These are phyloP conservation scores for Beris chalybata DNA, from an alignment of 2,888 invertebrate genomes.

Conservation along the genomic window DNA sequence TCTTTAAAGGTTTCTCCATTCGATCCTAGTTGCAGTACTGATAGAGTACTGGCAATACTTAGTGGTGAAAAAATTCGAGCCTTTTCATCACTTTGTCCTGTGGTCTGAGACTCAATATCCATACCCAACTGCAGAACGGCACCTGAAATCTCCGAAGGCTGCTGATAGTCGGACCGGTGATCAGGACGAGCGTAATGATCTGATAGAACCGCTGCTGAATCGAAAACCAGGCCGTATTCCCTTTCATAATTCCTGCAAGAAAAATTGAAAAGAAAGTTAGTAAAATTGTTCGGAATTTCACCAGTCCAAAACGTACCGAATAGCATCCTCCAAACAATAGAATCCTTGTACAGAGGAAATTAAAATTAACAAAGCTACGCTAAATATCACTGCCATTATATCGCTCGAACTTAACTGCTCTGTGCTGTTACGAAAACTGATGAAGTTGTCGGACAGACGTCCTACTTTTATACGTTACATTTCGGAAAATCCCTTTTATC, in stretches of 20 bases:
- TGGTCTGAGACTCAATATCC: neutral
- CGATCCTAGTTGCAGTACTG: conserved; percentile 72
- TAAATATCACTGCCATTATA: too few relatives aligned
- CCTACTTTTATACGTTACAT: too few relatives aligned
- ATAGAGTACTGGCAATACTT: conserved; percentile 69
- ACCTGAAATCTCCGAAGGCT: neutral
- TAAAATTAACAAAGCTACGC: too few relatives aligned
- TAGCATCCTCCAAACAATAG: too few relatives aligned
- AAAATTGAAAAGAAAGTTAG: neutral
- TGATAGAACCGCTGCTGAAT: conserved; percentile 15
- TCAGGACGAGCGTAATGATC: neutral
- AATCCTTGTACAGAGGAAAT: too few relatives aligned
- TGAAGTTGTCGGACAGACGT: too few relatives aligned
- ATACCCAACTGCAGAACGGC: conserved; percentile 16
- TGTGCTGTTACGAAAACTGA: too few relatives aligned
- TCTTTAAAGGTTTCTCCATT: conserved; percentile 73
- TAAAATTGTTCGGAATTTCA: too few relatives aligned
- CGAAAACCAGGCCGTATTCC: conserved; percentile 33
- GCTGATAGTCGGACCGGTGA: neutral
- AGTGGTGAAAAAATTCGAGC: conserved; percentile 70
- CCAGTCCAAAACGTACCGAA: too few relatives aligned
- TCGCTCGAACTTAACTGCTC: too few relatives aligned
- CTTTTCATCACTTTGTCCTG: conserved; percentile 42
- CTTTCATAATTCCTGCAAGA: conserved; percentile 30
- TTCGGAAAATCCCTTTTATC: too few relatives aligned